Conservation (phyloP, 2,888 invertebrate genomes). For the Monochamus alternatus region DNA sequence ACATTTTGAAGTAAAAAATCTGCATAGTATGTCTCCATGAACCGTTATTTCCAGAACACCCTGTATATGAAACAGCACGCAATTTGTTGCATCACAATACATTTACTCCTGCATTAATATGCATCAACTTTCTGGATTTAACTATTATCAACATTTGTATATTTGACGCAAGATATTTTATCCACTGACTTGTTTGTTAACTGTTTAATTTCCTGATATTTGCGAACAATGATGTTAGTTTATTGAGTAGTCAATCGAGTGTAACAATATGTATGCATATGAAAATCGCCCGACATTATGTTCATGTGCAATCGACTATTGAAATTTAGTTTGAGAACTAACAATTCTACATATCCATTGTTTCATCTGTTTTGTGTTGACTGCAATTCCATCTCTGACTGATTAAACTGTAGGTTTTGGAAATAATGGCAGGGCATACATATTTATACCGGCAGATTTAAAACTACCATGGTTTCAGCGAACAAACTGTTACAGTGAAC, state of each 20-base stretch:
- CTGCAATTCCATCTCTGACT: not conserved
- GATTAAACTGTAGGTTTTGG: slow-evolving; percentile 3
- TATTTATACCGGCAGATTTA: no score
- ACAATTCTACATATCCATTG: not conserved
- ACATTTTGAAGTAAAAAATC: no score
- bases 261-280: not conserved
- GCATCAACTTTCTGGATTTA: not conserved
- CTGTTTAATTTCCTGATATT: not conserved
- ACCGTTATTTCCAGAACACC: no score
- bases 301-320: not conserved
- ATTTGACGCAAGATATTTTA: not conserved
- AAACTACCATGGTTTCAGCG: no score
- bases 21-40: no score
- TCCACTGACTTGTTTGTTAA: not conserved
- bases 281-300: not conserved
- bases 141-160: not conserved
- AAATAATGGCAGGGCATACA: not conserved
- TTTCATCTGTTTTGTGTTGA: not conserved
- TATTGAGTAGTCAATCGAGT: not conserved
- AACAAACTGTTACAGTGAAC: no score
- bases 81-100: not conserved
- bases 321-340: not conserved
- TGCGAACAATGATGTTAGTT: not conserved
- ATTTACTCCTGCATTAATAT: not conserved
- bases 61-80: no score